Evolutionary conservation across 2,888 invertebrate species (phyloP).

Genomic region (Galerucella calmariensis): DNA sequence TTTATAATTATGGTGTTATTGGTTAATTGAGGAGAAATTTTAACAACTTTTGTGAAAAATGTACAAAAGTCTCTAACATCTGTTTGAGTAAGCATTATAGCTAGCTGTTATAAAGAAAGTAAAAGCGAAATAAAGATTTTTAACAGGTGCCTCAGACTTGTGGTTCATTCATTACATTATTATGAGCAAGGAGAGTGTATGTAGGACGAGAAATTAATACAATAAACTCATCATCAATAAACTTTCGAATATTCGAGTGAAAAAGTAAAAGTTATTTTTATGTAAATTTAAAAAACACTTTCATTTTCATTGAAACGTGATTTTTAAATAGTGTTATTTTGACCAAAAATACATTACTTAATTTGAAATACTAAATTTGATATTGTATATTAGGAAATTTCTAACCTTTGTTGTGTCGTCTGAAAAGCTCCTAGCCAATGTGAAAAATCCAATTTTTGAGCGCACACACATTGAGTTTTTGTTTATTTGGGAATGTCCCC

Average conservation of each 20-base stretch:
- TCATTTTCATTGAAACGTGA: conserved; percentile 25
- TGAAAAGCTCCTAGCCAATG: conserved; percentile 53
- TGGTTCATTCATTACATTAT: conserved; percentile 19
- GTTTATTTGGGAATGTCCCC: conserved; percentile 71
- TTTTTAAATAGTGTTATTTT: conserved; percentile 2
- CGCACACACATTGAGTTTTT: conserved; percentile 68
- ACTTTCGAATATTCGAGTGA: conserved; percentile 42
- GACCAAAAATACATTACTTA: conserved; percentile 1
- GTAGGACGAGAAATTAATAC: conserved; percentile 44
- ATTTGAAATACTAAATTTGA: not conserved
- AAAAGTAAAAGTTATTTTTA: conserved; percentile 45
- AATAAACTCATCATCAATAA: conserved; percentile 46
- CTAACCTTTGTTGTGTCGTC: conserved; percentile 43
- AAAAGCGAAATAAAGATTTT: conserved; percentile 31
- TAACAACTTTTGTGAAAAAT: not conserved
- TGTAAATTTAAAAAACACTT: conserved; percentile 37
- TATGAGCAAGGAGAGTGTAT: conserved; percentile 18
- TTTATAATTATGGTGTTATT: not conserved
- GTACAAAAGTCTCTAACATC: conserved; percentile 1
- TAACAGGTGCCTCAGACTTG: conserved; percentile 30
- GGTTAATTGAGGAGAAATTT: conserved; percentile 1
- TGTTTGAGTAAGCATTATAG: not conserved
- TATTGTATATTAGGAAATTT: conserved; percentile 7
- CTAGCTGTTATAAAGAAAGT: conserved; percentile 24
- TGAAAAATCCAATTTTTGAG: conserved; percentile 74